Percentiles rank a stretch among this genome's conserved stretches.
These are phyloP conservation scores for Catamblyrhynchus diadema DNA, from an alignment of 2,797 vertebrate species.

Conservation along the genomic window DNA sequence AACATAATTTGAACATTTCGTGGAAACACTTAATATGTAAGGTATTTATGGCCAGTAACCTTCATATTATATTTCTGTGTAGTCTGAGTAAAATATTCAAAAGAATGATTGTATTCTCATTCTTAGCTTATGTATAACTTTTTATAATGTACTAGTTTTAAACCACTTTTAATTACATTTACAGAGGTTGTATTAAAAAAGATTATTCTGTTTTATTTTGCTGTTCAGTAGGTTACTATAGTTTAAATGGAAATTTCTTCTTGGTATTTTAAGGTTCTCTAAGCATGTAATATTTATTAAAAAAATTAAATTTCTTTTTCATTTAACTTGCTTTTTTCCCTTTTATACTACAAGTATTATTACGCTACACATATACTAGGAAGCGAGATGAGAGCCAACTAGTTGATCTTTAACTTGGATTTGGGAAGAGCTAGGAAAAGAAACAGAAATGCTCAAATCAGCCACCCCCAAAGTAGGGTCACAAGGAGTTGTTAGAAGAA, in stretches of 20 bases:
- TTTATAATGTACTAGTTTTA: conserved; percentile 27
- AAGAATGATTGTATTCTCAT: conserved; percentile 14
- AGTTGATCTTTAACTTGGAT: background rate
- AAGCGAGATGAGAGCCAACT: background rate
- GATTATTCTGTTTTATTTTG: background rate
- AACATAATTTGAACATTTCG: conserved; percentile 4
- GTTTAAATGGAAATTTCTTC: background rate
- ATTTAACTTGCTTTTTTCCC: background rate
- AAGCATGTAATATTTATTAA: background rate
- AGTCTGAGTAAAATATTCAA: conserved; percentile 1
- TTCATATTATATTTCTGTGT: background rate
- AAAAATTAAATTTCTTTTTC: background rate
- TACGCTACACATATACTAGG: background rate
- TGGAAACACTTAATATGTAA: conserved; percentile 4
- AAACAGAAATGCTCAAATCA: background rate
- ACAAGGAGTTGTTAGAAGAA: background rate
- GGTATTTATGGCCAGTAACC: background rate
- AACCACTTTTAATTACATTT: conserved; percentile 38
- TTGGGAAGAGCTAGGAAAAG: background rate
- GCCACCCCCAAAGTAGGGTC: background rate
- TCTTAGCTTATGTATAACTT: background rate
- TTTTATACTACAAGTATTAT: background rate
- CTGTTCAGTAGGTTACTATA: background rate
- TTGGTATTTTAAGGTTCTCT: background rate
- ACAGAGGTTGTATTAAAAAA: background rate